Evolutionary conservation across 2,888 invertebrate species (phyloP).

Genomic region (Metalampra italica): DNA sequence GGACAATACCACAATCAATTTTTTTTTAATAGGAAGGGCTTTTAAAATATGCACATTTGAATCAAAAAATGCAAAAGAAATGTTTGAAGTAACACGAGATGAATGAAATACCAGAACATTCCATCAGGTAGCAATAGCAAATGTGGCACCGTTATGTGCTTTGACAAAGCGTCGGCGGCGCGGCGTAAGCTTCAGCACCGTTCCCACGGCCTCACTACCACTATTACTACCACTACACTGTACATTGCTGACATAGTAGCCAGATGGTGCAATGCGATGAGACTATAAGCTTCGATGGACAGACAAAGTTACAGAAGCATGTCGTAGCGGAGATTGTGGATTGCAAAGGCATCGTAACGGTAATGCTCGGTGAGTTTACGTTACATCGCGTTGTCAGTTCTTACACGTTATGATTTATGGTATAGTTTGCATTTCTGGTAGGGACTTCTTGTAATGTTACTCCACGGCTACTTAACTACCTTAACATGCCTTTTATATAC

Average conservation of each 20-base stretch:
- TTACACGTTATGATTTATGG: conserved; percentile 1
- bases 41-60: too few species aligned
- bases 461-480: too few species aligned
- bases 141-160: conserved; percentile 52
- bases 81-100: not conserved
- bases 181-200: conserved; percentile 32
- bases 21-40: not conserved
- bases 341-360: conserved; percentile 20
- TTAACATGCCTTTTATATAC: too few species aligned
- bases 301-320: conserved; percentile 16
- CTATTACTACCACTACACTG: conserved; percentile 37
- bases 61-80: not conserved
- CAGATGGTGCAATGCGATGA: conserved; percentile 20
- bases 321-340: conserved; percentile 13
- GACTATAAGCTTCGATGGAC: conserved; percentile 16
- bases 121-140: conserved; percentile 24
- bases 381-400: not conserved
- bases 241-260: conserved; percentile 39
- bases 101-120: conserved; percentile 23
- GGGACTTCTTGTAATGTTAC: too few species aligned
- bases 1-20: too few species aligned
- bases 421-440: conserved; percentile 35
- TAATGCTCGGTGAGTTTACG: conserved; percentile 13
- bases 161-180: conserved; percentile 37
- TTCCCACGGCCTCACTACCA: conserved; percentile 65